Conservation (phyloP, 2,888 invertebrate species). For the Neelides folsomi region DNA sequence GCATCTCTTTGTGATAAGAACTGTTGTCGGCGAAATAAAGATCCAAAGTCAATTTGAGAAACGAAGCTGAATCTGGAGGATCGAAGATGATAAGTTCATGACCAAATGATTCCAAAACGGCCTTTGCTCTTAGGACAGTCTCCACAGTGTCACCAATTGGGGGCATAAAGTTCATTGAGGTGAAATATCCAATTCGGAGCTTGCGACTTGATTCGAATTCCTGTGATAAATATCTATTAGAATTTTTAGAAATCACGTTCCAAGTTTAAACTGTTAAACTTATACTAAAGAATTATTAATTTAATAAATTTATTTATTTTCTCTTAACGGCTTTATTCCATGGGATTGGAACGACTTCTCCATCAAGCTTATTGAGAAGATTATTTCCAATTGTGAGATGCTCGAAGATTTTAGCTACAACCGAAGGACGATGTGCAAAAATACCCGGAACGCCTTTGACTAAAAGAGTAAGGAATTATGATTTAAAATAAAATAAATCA, state of each 20-base stretch:
- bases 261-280: not conserved
- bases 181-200: slow-evolving; percentile 17
- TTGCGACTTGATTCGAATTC: slow-evolving; percentile 16
- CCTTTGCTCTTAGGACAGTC: slow-evolving; percentile 9
- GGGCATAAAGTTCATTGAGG: slow-evolving; percentile 5
- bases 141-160: slow-evolving; percentile 14
- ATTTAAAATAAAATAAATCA: not conserved
- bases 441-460: slow-evolving; percentile 17
- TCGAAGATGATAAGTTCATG: no score
- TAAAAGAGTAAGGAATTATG: not conserved
- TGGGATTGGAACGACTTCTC: slow-evolving; percentile 15
- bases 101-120: slow-evolving; percentile 7
- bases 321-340: slow-evolving; percentile 20
- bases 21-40: no score
- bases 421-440: slow-evolving; percentile 12
- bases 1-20: no score
- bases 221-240: slow-evolving; percentile 2
- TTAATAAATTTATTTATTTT: no score
- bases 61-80: no score
- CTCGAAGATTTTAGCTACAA: slow-evolving; percentile 10
- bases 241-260: not conserved
- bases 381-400: slow-evolving; percentile 9
- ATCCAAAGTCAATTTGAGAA: no score
- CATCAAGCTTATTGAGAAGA: slow-evolving; percentile 13
- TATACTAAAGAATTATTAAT: no score